These are phyloP conservation scores for Anguilla anguilla DNA, from an alignment of 2,797 vertebrate genomes.

Conservation along the genomic window DNA sequence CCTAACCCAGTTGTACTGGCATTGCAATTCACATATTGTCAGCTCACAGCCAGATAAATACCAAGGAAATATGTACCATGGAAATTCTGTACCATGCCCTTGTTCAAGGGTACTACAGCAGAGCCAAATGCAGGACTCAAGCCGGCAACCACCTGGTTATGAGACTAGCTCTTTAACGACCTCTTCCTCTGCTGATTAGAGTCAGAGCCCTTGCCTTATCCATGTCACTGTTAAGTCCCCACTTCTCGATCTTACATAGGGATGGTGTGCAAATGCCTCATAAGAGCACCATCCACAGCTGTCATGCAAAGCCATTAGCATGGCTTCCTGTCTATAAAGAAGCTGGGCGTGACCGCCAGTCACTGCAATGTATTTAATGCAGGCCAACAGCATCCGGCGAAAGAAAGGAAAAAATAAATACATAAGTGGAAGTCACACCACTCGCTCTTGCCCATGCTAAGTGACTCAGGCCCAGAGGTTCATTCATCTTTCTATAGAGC, in stretches of 20 bases:
- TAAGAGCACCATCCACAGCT: background rate
- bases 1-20: background rate
- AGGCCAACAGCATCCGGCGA: background rate
- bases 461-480: background rate
- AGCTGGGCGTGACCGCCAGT: background rate
- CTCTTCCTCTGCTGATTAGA: background rate
- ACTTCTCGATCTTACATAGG: background rate
- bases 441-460: background rate
- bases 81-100: background rate
- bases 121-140: background rate
- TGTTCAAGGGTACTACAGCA: background rate
- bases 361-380: background rate
- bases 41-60: background rate
- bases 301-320: background rate
- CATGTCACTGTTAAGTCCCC: background rate
- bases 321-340: constrained; percentile 1
- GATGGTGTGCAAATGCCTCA: background rate
- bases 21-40: background rate
- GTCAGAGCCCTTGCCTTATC: background rate
- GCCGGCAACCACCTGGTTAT: background rate
- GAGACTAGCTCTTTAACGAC: background rate
- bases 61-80: background rate
- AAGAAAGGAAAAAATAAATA: background rate
- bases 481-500: background rate
- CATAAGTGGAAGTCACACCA: background rate